Evolutionary conservation across 2,113 vertebrate species (phyloP).

Genomic region (Xiphias gladius): DNA sequence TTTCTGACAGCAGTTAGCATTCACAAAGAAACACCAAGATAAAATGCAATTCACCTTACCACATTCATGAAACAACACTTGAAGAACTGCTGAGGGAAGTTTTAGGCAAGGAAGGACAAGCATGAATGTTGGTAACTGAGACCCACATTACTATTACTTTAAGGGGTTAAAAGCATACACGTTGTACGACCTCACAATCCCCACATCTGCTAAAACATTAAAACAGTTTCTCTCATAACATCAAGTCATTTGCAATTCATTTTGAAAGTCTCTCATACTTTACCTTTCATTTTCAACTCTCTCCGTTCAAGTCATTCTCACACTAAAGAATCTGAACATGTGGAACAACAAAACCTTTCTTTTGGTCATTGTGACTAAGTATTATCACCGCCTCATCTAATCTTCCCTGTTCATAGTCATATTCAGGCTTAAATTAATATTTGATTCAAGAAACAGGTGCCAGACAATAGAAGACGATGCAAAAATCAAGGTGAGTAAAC

Average conservation of each 20-base stretch:
- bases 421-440: slow-evolving; percentile 25
- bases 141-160: neutral
- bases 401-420: neutral
- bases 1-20: slow-evolving; percentile 63
- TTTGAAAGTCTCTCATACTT: slow-evolving; percentile 11
- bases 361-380: slow-evolving; percentile 13
- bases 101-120: slow-evolving; percentile 43
- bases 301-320: neutral
- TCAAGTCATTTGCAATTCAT: slow-evolving; percentile 1
- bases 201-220: slow-evolving; percentile 34
- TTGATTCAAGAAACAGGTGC: slow-evolving; percentile 38
- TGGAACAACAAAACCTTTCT: neutral
- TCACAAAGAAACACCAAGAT: slow-evolving; percentile 74
- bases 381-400: slow-evolving; percentile 12
- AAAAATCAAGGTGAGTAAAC: slow-evolving; percentile 65
- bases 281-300: slow-evolving; percentile 15
- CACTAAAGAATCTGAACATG: neutral
- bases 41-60: slow-evolving; percentile 64
- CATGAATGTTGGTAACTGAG: slow-evolving; percentile 17
- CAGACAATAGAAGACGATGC: slow-evolving; percentile 54
- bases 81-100: slow-evolving; percentile 37
- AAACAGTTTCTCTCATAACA: slow-evolving; percentile 9
- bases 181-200: neutral
- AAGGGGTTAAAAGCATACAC: slow-evolving; percentile 21
- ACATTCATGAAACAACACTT: slow-evolving; percentile 72